A percentile compares a stretch with the other conserved stretches of the same genome.
Evolutionary conservation across 2,888 invertebrate genomes (phyloP).

Genomic region (Noctua janthe): DNA sequence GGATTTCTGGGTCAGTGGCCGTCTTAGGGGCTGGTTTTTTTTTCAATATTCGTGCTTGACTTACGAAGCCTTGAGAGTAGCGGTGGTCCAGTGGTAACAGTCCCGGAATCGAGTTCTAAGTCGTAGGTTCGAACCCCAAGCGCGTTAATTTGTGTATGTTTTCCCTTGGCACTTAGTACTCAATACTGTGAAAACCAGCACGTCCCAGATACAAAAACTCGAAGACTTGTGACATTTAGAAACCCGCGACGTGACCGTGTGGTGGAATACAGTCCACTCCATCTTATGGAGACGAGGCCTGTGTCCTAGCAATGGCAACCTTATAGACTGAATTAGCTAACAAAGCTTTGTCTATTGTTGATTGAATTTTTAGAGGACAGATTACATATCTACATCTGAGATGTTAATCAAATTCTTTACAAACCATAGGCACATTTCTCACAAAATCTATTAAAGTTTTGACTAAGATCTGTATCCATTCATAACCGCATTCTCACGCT

Average conservation of each 20-base stretch:
- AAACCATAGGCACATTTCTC: conserved; percentile 54
- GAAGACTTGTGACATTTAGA: background rate
- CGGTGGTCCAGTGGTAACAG: background rate
- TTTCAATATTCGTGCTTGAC: background rate
- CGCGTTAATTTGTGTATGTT: background rate
- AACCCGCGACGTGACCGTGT: background rate
- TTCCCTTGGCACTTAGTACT: background rate
- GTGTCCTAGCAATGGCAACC: background rate
- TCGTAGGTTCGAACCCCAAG: background rate
- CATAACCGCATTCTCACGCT: conserved; percentile 52
- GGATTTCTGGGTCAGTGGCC: too few species aligned
- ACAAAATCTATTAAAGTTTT: conserved; percentile 39
- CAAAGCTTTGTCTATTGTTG: background rate
- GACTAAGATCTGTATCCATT: conserved; percentile 43
- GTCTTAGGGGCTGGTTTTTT: background rate
- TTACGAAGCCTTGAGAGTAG: background rate
- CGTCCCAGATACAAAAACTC: background rate
- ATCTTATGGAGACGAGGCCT: background rate
- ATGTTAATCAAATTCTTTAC: conserved; percentile 30
- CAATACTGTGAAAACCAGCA: background rate
- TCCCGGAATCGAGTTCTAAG: background rate
- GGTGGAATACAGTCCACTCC: background rate
- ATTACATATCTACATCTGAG: background rate
- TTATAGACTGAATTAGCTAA: background rate
- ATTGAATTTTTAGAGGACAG: background rate